Conservation (phyloP, 2,113 vertebrate genomes). For the Neotragus moschatus region DNA sequence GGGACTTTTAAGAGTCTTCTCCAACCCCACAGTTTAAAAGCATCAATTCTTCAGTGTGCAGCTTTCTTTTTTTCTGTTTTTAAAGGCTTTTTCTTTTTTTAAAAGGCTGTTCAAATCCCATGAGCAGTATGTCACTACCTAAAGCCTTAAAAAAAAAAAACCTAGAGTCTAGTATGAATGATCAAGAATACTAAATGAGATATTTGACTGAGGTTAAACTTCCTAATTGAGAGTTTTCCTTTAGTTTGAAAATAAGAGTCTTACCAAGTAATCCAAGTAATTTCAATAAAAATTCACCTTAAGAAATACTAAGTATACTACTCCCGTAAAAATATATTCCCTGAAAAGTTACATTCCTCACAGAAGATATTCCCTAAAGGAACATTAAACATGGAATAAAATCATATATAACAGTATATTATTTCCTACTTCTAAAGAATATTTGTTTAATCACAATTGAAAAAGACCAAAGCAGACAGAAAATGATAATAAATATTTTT, state of each 20-base stretch:
- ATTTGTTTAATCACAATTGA: not conserved
- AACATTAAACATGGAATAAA: not conserved
- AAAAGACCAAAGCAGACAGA: not conserved
- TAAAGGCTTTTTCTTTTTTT: not conserved
- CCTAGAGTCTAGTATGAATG: not conserved
- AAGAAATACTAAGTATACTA: not conserved
- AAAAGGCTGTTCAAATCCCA: not conserved
- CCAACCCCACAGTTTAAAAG: not conserved
- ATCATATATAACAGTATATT: not conserved
- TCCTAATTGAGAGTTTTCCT: not conserved
- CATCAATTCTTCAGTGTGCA: rapidly evolving
- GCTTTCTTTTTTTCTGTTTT: not conserved
- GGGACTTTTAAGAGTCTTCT: not conserved
- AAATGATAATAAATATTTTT: not conserved
- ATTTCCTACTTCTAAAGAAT: not conserved
- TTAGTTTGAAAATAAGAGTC: not conserved
- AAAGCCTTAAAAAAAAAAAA: not conserved
- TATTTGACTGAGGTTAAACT: not conserved
- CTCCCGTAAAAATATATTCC: not conserved
- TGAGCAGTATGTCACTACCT: not conserved
- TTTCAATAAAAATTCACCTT: not conserved
- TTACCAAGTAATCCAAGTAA: not conserved
- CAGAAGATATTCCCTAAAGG: not conserved
- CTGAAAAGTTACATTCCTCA: not conserved
- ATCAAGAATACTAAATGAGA: not conserved